Base-by-base conservation (phyloP, 2,113 vertebrate genomes). In the Cyphomyrus discorhynchus region DNA sequence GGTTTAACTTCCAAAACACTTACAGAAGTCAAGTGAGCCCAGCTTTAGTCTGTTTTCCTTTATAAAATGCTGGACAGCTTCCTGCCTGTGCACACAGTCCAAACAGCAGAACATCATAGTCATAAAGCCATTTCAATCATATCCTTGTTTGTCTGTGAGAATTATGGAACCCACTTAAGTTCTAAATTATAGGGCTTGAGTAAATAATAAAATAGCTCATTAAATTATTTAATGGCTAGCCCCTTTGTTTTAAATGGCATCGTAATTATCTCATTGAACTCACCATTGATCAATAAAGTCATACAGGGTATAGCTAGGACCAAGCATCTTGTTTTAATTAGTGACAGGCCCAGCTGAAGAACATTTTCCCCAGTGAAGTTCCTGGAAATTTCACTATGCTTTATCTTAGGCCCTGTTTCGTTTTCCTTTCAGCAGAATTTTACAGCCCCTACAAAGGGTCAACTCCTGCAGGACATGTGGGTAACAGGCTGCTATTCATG, bases 191-290 rank as follows among this genome's bases (percentile, higher is more conserved):
- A 52, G 85, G 15, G 10, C 50, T 35, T 10, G 4, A 27, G 49
- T 35, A 87, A 87, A 87, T 39, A 87, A 87, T 39, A 35, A 87
- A 87, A 53, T 15, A 15, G 31, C 85, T 87, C 50, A 56, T 56
- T 56, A 87, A 87, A 87, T 11, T 13, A 13, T 87, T 56, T 53
- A 87, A 87, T 87, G 85, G 49, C n/a, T 31, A n/a, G 10, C 10
- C 85, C 42, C 83, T 87, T 53, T 87, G 49, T 87, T 87, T 53
- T 53, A 87, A 87, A 87, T 27, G 50, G 50, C 27, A 31, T 87
- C 17, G 2, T 87, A 87, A 87, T 53, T 56, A 42, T 56, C 50
- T 31, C 39, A 87, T 39, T 19, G 49, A 87, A 56, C 27, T 15
- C 10, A 21, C 31, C 8, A 35, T 56, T 53, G 85, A 87, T 53